Base-by-base conservation (phyloP, 1,140 invertebrate species). In the Hormaphis cornu region DNA sequence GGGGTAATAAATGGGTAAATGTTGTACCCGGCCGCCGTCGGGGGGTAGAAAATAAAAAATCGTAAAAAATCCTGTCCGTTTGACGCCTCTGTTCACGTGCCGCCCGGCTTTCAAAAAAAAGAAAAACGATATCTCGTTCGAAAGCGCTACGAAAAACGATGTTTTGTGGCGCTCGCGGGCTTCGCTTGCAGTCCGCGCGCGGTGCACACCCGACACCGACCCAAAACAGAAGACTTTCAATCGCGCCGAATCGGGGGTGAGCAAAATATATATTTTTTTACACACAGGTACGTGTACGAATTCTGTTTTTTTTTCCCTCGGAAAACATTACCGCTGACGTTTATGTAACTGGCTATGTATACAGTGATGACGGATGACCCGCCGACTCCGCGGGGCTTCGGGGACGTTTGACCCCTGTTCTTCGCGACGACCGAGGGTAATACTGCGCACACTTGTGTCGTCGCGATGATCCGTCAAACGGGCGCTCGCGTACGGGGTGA, bases 181-280 rank as follows among this genome's bases (percentile, higher is more conserved):
- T 63, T 63, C n/a, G n/a, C n/a, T n/a, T n/a, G n/a, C n/a, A n/a
- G n/a, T n/a, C 59, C 14, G 28, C 48, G n/a, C 26, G 28, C 12
- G 16, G 10, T 28, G 59, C 26, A 33, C 40, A 48, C 59, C 59
- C 42, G 59, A 63, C 44, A 63, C 61, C 61, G 14, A 44, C 59
- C 59, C 59, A 22, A 63, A 46, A 63, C 37, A 48, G 61, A 66
- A 66, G 61, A 66, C 61, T 50, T 50, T 66, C 61, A 66, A 66
- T 50, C 28, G 61, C 61, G n/a, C 14, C 37, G 52, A 16, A n/a
- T 53, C 28, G 26, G 52, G 26, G n/a, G 52, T 30, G 4, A 7
- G 9, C 8, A 12, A 16, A 33, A 30, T 24, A n/a, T 54, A 54
- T 33, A 33, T 56, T 22, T 56, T 22, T 40, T 24, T 56, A n/a